A percentile compares a stretch with the other conserved stretches of the same genome.
These are phyloP conservation scores for Chromis chromis DNA, from an alignment of 2,797 vertebrate genomes.

Conservation along the genomic window DNA sequence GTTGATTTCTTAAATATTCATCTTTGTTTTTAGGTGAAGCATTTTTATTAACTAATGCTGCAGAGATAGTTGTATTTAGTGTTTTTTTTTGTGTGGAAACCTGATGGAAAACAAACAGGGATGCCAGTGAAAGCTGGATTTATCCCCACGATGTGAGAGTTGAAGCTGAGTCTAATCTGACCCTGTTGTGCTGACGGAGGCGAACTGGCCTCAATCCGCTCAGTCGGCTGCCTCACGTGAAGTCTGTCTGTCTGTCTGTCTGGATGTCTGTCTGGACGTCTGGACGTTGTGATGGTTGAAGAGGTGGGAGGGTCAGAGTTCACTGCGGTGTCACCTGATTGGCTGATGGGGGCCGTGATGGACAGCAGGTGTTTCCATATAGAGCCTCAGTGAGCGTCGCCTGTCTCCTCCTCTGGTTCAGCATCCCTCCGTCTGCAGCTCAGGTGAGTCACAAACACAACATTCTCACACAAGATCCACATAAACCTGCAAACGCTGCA, in stretches of 20 bases:
- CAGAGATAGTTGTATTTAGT: too few relatives aligned
- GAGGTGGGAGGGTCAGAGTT: slow-evolving; percentile 42
- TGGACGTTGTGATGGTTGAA: too few relatives aligned
- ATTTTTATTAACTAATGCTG: too few relatives aligned
- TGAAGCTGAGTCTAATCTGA: slow-evolving; percentile 52
- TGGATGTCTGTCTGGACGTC: not conserved
- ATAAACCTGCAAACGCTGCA: too few relatives aligned
- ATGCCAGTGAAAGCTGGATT: not conserved
- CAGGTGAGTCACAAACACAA: slow-evolving; percentile 63
- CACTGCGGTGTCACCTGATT: slow-evolving; percentile 56
- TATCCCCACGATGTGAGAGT: not conserved
- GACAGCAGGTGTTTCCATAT: slow-evolving; percentile 53
- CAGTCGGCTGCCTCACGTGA: slow-evolving; percentile 50
- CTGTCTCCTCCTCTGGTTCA: slow-evolving; percentile 20
- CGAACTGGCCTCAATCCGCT: slow-evolving; percentile 74
- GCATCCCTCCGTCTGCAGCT: slow-evolving; percentile 3
- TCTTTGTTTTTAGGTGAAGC: too few relatives aligned
- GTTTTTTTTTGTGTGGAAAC: too few relatives aligned
- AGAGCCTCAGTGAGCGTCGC: slow-evolving; percentile 11
- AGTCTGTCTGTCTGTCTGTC: slow-evolving; percentile 14
- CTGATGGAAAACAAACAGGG: too few relatives aligned
- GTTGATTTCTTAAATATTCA: too few relatives aligned
- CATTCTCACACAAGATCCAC: too few relatives aligned
- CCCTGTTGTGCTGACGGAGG: slow-evolving; percentile 69
- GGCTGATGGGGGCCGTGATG: slow-evolving; percentile 38